Percentiles rank a stretch among this genome's conserved stretches.
These are phyloP conservation scores for Candidula unifasciata DNA, from an alignment of 2,888 invertebrate genomes.

Conservation along the genomic window DNA sequence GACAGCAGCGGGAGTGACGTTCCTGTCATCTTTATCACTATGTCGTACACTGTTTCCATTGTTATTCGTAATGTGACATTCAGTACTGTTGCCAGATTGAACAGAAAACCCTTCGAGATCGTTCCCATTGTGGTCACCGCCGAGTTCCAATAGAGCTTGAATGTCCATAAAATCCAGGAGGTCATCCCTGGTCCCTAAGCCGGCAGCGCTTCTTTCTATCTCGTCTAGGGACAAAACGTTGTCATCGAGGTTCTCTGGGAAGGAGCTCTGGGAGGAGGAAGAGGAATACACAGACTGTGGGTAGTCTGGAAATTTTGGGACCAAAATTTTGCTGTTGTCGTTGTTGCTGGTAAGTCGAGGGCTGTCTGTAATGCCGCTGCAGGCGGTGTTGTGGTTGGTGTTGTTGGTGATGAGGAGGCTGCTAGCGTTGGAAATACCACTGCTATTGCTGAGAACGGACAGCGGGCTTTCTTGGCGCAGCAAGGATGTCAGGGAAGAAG, in stretches of 20 bases:
- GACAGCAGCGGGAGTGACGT: not conserved
- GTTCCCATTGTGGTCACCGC: conserved; percentile 30
- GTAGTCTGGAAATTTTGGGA: not conserved
- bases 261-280: not conserved
- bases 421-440: conserved; percentile 35
- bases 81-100: not conserved
- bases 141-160: conserved; percentile 44
- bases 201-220: conserved; percentile 44
- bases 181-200: conserved; percentile 26
- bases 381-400: not conserved
- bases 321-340: conserved; percentile 23
- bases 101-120: not conserved
- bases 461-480: conserved; percentile 46
- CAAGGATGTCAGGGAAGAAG: conserved; percentile 40
- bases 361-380: conserved; percentile 13
- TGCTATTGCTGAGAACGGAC: conserved; percentile 45
- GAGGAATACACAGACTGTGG: conserved; percentile 3
- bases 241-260: conserved; percentile 26
- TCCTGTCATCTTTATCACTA: not conserved
- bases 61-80: not conserved
- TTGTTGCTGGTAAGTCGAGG: not conserved
- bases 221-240: conserved; percentile 43
- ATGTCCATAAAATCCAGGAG: conserved; percentile 48
- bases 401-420: conserved; percentile 30
- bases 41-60: not conserved